Percentiles rank a stretch among this genome's conserved stretches.
phyloP scores from a whole-genome alignment of 2,113 vertebrate genomes.

The Stictonetta naevosa region DNA sequence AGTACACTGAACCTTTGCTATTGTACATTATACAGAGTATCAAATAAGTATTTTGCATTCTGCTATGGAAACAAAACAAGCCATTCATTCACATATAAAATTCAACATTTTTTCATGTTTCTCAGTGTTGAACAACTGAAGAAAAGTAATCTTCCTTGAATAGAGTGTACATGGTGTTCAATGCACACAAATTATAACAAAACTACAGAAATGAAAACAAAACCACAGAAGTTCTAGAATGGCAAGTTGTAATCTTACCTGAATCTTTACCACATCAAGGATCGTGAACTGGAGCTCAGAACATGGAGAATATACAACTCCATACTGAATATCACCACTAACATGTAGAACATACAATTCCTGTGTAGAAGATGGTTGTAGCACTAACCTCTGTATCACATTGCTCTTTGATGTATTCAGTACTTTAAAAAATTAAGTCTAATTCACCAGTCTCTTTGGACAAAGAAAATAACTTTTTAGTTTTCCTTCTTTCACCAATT shows the following conservation, averaged over 20 bases:
- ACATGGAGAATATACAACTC: not conserved
- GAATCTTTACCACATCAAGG: not conserved
- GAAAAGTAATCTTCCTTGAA: not conserved
- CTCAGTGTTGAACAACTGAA: not conserved
- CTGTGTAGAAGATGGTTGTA: not conserved
- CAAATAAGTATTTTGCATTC: not conserved
- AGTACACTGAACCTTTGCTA: not conserved
- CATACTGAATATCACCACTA: rapidly evolving
- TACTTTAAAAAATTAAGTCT: not conserved
- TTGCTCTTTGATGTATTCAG: not conserved
- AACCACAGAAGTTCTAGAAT: not conserved
- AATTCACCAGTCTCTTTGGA: not conserved
- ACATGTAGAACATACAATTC: not conserved
- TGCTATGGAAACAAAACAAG: not conserved
- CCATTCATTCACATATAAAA: not conserved
- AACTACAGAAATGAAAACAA: too few species aligned
- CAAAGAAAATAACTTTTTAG: not conserved
- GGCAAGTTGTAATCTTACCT: not conserved
- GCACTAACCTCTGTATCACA: not conserved
- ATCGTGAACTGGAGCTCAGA: not conserved
- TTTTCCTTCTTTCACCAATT: not conserved
- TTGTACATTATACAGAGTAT: not conserved
- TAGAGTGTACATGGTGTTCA: not conserved
- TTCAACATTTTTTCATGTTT: not conserved
- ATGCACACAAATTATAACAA: not conserved